These are phyloP conservation scores for Lindbergichthys nudifrons DNA, from an alignment of 2,797 vertebrate species.

Conservation along the genomic window DNA sequence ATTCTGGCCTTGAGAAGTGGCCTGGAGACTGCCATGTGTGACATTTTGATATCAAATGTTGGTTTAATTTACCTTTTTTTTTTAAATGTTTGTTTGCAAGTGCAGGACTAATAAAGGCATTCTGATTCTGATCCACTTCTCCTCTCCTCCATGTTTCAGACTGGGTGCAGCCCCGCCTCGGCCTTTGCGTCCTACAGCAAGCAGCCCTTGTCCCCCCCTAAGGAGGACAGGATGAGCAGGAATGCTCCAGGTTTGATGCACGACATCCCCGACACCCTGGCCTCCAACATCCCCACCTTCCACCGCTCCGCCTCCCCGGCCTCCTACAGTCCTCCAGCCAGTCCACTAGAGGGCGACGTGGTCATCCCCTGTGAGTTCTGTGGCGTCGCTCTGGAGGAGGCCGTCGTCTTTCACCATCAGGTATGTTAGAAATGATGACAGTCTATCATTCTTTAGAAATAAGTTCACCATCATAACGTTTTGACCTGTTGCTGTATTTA, in stretches of 20 bases:
- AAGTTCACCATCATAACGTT: background rate
- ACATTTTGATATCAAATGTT: background rate
- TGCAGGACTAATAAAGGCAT: too few relatives aligned
- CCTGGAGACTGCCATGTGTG: background rate
- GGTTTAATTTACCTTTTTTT: background rate
- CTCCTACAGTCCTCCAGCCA: constrained; percentile 79
- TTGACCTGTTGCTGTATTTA: background rate
- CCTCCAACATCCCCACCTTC: constrained; percentile 79
- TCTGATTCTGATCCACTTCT: background rate
- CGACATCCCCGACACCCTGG: constrained; percentile 72
- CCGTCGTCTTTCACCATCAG: constrained; percentile 95
- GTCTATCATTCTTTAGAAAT: background rate
- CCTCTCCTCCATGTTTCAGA: constrained; percentile 80
- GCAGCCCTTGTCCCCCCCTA: constrained; percentile 80
- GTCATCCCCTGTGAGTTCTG: constrained; percentile 98
- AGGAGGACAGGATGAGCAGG: constrained; percentile 64
- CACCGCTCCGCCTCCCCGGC: constrained; percentile 76
- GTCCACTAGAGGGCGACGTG: constrained; percentile 82
- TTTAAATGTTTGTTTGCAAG: too few relatives aligned
- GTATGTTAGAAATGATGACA: constrained; percentile 70
- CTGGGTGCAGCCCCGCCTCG: constrained; percentile 92
- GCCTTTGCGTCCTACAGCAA: constrained; percentile 91
- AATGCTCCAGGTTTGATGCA: constrained; percentile 66
- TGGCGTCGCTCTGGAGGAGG: constrained; percentile 91
- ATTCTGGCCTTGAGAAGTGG: background rate